Conservation (phyloP, 2,113 vertebrate genomes). For the Desmodus rotundus region DNA sequence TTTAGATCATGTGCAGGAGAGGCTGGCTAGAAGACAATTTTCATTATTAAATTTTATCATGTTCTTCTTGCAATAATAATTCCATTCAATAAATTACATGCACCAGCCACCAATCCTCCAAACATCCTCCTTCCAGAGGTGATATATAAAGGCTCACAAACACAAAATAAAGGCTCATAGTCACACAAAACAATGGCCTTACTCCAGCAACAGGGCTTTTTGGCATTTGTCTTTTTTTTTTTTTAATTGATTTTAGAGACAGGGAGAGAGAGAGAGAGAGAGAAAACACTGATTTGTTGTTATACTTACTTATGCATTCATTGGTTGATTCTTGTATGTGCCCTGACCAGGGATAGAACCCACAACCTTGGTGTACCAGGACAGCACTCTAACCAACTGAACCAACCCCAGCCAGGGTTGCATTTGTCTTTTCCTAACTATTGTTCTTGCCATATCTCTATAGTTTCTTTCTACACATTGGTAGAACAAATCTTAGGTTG, state of each 20-base stretch:
- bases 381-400: no score
- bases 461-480: neutral
- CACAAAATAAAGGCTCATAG: neutral
- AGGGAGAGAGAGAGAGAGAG: no score
- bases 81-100: neutral
- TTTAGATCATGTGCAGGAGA: neutral
- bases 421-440: neutral
- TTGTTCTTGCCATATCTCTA: neutral
- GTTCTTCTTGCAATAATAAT: neutral
- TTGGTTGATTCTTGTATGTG: no score
- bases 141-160: neutral
- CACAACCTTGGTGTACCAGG: no score
- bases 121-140: neutral
- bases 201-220: neutral
- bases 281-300: no score
- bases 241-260: no score
- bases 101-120: neutral
- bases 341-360: no score
- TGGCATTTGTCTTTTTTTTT: neutral
- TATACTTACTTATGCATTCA: no score
- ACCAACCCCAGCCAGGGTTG: no score
- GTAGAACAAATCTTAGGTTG: neutral
- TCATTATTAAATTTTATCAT: constrained; percentile 3
- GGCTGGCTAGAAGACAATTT: neutral
- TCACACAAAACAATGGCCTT: neutral